phyloP scores from a whole-genome alignment of 2,888 invertebrate species.

The Eretmocerus hayati region DNA sequence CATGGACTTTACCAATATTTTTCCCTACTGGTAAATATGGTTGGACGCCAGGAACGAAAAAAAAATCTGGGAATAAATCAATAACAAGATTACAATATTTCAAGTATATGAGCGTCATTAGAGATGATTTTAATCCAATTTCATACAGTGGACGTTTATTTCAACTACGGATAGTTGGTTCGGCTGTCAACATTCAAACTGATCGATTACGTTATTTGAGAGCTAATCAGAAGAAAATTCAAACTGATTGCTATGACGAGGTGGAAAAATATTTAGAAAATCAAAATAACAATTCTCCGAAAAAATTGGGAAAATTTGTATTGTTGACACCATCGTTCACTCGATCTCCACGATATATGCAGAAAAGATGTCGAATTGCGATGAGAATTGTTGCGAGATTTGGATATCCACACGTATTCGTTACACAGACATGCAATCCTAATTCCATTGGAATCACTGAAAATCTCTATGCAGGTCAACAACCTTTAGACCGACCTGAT shows the following conservation, averaged over 20 bases:
- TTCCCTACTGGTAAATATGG: too few species aligned
- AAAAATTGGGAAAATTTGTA: constrained; percentile 32
- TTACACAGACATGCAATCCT: constrained; percentile 46
- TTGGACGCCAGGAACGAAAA: too few species aligned
- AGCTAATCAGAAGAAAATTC: constrained; percentile 20
- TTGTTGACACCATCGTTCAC: constrained; percentile 38
- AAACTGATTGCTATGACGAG: constrained; percentile 25
- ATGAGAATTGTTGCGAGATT: constrained; percentile 43
- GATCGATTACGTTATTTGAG: constrained; percentile 20
- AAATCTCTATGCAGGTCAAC: constrained; percentile 14
- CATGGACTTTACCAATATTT: too few species aligned
- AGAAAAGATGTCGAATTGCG: constrained; percentile 42
- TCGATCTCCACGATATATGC: constrained; percentile 37
- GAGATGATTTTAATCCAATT: too few species aligned
- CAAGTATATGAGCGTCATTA: too few species aligned
- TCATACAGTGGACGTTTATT: too few species aligned
- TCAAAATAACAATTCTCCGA: constrained; percentile 22
- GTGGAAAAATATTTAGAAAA: constrained; percentile 30
- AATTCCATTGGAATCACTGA: constrained; percentile 37
- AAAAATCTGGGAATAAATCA: too few species aligned
- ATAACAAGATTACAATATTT: too few species aligned
- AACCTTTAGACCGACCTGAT: constrained; percentile 18
- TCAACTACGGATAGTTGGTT: too few species aligned
- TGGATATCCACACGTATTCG: constrained; percentile 46
- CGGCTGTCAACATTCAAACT: constrained; percentile 36